Percentiles rank a stretch among this genome's conserved stretches.
phyloP scores from a whole-genome alignment of 2,113 vertebrate species.

The Grus americana region DNA sequence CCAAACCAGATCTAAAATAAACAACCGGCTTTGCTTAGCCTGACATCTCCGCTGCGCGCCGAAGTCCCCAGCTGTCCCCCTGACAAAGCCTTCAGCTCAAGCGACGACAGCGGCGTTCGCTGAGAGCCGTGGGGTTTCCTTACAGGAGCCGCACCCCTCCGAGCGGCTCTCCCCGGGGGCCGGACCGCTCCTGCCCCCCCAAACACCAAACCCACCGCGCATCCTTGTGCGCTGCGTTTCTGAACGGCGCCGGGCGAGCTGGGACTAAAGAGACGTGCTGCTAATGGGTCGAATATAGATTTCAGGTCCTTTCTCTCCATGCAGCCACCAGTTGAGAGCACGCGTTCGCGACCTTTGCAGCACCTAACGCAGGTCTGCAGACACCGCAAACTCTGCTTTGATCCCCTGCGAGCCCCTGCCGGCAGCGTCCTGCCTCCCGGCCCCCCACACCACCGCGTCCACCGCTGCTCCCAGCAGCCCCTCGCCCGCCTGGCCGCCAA shows the following conservation, averaged over 20 bases:
- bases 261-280: not conserved
- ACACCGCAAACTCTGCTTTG: not conserved
- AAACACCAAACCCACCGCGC: not conserved
- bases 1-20: not conserved
- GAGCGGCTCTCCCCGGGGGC: too few relatives aligned
- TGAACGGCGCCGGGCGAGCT: fast-evolving
- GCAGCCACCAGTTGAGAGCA: not conserved
- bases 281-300: not conserved
- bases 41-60: not conserved
- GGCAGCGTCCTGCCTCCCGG: not conserved
- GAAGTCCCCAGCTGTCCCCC: not conserved
- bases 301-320: not conserved
- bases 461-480: not conserved
- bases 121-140: not conserved
- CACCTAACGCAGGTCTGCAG: not conserved
- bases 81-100: not conserved
- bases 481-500: not conserved
- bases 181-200: not conserved
- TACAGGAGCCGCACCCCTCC: too few relatives aligned
- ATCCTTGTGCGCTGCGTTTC: not conserved
- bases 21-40: not conserved
- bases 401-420: fast-evolving
- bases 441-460: fast-evolving
- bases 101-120: not conserved
- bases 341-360: not conserved